Evolutionary conservation across 2,113 vertebrate species (phyloP).

Genomic region (Hyla sarda): DNA sequence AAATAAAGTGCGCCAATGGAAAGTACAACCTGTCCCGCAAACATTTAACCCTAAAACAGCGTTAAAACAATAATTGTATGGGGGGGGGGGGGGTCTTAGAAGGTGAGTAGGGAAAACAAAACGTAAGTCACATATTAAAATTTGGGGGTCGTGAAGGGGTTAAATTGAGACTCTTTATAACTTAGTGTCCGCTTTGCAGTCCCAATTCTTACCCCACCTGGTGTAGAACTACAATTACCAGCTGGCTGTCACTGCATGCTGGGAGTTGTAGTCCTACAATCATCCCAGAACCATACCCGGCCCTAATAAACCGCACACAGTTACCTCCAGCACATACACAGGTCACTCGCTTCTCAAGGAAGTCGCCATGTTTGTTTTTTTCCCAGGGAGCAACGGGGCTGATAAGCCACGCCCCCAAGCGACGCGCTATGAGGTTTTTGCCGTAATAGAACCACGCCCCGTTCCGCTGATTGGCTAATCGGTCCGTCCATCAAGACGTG

Average conservation of each 20-base stretch:
- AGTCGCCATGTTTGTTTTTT: not conserved
- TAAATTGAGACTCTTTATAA: too few relatives aligned
- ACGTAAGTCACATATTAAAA: too few relatives aligned
- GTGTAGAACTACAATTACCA: not conserved
- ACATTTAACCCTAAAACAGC: too few relatives aligned
- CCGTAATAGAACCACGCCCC: not conserved
- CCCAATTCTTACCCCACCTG: too few relatives aligned
- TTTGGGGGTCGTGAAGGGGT: too few relatives aligned
- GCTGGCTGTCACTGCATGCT: not conserved
- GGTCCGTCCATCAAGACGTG: too few relatives aligned
- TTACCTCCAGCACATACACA: not conserved
- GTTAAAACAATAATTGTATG: too few relatives aligned
- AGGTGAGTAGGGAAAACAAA: too few relatives aligned
- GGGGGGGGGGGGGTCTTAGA: too few relatives aligned
- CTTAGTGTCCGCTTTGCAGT: too few relatives aligned
- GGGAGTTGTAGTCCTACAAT: not conserved
- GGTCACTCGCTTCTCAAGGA: slow-evolving; percentile 2
- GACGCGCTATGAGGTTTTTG: rapidly evolving
- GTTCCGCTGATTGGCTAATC: not conserved
- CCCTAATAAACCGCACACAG: not conserved
- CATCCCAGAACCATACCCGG: not conserved
- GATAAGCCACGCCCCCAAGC: not conserved
- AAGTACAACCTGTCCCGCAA: too few relatives aligned
- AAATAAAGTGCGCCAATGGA: too few relatives aligned
- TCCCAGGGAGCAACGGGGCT: not conserved